Evolutionary conservation across 2,113 vertebrate species (phyloP).

Genomic region (Colinus virginianus): DNA sequence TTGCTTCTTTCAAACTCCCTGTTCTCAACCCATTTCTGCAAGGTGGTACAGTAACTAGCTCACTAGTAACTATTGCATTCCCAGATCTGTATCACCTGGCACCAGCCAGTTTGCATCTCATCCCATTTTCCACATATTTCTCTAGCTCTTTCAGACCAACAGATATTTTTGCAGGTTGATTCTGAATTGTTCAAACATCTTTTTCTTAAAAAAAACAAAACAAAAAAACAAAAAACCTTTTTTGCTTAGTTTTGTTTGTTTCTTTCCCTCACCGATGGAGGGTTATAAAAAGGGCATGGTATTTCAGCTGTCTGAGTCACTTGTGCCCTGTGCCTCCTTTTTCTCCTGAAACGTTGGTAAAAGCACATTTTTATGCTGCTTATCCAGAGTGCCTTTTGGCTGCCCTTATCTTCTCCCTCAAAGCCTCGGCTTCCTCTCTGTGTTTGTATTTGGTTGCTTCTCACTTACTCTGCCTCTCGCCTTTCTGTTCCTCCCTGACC

Average conservation of each 20-base stretch:
- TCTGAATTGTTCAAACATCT: neutral
- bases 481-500: neutral
- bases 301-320: conserved; percentile 15
- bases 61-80: neutral
- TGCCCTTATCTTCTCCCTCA: conserved; percentile 3
- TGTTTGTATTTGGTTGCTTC: neutral
- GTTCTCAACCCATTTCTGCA: neutral
- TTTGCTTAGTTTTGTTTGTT: neutral
- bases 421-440: neutral
- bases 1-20: neutral
- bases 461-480: neutral
- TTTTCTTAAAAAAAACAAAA: neutral
- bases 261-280: neutral
- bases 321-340: neutral
- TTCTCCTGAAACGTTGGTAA: neutral
- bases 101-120: neutral
- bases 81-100: neutral
- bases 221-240: too few relatives aligned
- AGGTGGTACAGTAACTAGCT: neutral
- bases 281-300: neutral
- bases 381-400: neutral
- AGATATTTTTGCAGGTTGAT: neutral
- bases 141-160: neutral
- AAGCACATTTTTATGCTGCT: neutral
- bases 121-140: neutral